phyloP scores from a whole-genome alignment of 2,797 vertebrate species.

The Danio albolineatus region DNA sequence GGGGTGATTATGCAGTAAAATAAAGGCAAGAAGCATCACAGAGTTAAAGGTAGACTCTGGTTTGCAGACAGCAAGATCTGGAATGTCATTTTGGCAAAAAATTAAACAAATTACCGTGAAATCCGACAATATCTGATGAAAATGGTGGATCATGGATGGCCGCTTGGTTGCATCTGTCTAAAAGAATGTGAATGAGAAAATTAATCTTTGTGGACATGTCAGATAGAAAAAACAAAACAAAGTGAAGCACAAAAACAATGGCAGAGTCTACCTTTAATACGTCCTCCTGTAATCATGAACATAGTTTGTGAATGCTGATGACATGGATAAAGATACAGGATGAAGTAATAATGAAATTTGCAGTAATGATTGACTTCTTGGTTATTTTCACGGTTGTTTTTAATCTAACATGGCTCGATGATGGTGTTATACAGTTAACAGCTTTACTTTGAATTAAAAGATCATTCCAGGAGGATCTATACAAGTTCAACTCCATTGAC shows the following conservation, averaged over 20 bases:
- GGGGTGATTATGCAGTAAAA: constrained; percentile 6
- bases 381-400: not conserved
- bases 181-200: constrained; percentile 47
- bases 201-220: constrained; percentile 39
- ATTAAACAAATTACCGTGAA: constrained; percentile 48
- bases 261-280: constrained; percentile 38
- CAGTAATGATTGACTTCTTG: not conserved
- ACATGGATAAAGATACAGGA: constrained; percentile 20
- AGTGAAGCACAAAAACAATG: constrained; percentile 33
- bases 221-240: constrained; percentile 42
- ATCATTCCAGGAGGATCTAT: not conserved
- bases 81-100: constrained; percentile 37
- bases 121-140: constrained; percentile 44
- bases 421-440: not conserved
- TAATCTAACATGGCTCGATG: not conserved
- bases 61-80: constrained; percentile 49
- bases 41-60: constrained; percentile 23
- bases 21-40: not conserved
- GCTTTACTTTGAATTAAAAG: not conserved
- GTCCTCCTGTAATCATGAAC: constrained; percentile 22
- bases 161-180: constrained; percentile 36
- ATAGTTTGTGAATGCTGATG: constrained; percentile 23
- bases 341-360: not conserved
- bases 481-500: constrained; percentile 1
- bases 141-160: constrained; percentile 49